These are phyloP conservation scores for Parotocinclus haroldoi DNA, from an alignment of 2,797 vertebrate species.

Conservation along the genomic window DNA sequence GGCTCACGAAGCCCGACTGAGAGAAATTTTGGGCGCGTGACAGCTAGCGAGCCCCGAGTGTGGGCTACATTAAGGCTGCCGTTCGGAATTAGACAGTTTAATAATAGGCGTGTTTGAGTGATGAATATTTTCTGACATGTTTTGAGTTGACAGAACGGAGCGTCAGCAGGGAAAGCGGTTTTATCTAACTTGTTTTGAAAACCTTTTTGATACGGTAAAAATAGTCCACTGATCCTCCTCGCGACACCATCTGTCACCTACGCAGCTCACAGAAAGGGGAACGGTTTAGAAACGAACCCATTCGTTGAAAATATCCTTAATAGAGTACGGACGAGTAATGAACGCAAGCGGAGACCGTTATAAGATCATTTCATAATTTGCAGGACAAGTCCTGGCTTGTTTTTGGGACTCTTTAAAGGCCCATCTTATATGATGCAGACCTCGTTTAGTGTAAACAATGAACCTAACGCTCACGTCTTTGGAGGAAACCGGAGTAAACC, in stretches of 20 bases:
- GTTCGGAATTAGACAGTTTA: slow-evolving; percentile 11
- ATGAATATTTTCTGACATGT: slow-evolving; percentile 8
- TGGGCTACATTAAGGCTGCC: not conserved
- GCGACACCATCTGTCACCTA: no score
- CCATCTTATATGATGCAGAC: no score
- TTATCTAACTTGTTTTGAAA: slow-evolving; percentile 4
- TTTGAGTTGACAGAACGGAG: slow-evolving; percentile 8
- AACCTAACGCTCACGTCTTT: no score
- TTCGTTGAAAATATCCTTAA: no score
- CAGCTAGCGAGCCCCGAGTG: slow-evolving; percentile 4
- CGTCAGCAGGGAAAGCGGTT: not conserved
- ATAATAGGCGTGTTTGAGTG: not conserved
- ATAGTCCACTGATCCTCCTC: not conserved
- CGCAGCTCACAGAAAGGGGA: not conserved
- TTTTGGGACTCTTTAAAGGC: no score
- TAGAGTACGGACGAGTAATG: no score
- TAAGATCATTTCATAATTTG: no score
- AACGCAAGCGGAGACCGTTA: no score
- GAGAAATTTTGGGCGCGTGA: slow-evolving; percentile 19
- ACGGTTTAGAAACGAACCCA: not conserved
- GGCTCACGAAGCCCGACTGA: slow-evolving; percentile 22
- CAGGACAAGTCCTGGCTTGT: no score
- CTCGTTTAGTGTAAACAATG: no score
- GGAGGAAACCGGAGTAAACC: no score
- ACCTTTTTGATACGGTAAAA: not conserved